Evolutionary conservation across 2,888 invertebrate species (phyloP).

Genomic region (Nephrotoma flavescens): DNA sequence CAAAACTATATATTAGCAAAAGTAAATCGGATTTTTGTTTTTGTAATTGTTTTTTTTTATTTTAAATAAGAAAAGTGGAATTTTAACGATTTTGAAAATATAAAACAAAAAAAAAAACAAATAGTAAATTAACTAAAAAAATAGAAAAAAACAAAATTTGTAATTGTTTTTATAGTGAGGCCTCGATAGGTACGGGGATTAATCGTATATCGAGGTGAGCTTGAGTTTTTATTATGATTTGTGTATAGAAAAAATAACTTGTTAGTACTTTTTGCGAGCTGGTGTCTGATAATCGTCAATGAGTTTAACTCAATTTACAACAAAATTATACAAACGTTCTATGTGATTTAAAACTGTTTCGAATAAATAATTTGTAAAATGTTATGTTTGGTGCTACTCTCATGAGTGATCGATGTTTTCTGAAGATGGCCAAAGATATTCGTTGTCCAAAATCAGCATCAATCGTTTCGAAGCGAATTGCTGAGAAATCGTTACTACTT

Average conservation of each 20-base stretch:
- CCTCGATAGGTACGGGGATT: background rate
- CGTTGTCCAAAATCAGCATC: no score
- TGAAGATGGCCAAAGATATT: no score
- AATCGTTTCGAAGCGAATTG: no score
- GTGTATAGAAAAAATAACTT: background rate
- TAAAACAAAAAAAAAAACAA: background rate
- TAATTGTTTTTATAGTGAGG: background rate
- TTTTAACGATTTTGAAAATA: background rate
- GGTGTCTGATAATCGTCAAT: no score
- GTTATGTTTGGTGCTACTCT: no score
- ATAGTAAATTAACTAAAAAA: background rate
- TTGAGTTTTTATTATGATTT: background rate
- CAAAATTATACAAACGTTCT: no score
- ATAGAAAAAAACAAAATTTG: background rate
- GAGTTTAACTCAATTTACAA: no score
- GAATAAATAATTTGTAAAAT: no score
- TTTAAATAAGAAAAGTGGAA: background rate
- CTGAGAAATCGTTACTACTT: no score
- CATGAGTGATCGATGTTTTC: no score
- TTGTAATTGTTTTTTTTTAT: background rate
- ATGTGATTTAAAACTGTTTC: no score
- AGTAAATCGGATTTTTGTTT: background rate
- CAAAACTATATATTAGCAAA: constrained; percentile 26
- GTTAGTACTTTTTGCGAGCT: background rate
- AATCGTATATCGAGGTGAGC: background rate